phyloP scores from a whole-genome alignment of 1,140 invertebrate genomes.

The Hylaeus volcanicus region DNA sequence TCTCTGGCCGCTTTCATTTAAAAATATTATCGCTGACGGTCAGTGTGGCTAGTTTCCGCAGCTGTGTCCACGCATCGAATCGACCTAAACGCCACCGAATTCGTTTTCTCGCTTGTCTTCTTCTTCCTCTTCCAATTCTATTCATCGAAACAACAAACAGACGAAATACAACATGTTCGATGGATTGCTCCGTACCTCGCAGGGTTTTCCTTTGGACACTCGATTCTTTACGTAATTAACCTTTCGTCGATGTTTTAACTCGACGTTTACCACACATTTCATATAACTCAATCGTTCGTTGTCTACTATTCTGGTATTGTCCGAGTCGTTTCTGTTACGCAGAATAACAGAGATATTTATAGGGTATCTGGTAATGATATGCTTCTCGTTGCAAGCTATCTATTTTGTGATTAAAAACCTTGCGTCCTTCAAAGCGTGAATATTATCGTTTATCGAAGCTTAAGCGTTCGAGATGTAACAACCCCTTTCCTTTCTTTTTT shows the following conservation, averaged over 20 bases:
- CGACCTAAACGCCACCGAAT: neutral
- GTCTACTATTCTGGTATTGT: too few species aligned
- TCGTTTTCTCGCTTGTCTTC: conserved; percentile 3
- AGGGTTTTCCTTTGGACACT: neutral
- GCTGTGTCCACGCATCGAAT: conserved; percentile 31
- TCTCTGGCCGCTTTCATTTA: conserved; percentile 65
- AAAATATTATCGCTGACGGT: conserved; percentile 72
- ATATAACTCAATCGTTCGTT: neutral
- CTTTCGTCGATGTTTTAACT: neutral
- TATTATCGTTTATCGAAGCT: conserved; percentile 12
- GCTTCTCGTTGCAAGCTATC: conserved; percentile 28
- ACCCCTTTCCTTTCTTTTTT: neutral
- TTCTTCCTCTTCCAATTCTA: neutral
- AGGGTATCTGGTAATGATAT: conserved; percentile 20
- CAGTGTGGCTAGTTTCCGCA: conserved; percentile 55
- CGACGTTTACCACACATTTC: neutral
- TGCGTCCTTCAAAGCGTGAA: neutral
- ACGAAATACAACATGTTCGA: neutral
- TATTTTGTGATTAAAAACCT: conserved; percentile 19
- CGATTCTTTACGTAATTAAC: neutral
- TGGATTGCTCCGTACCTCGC: neutral
- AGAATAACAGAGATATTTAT: neutral
- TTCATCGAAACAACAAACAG: neutral
- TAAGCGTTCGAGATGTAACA: neutral
- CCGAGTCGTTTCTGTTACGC: neutral